These are phyloP conservation scores for Girardia tigrina DNA, from an alignment of 2,888 invertebrate species.

Conservation along the genomic window DNA sequence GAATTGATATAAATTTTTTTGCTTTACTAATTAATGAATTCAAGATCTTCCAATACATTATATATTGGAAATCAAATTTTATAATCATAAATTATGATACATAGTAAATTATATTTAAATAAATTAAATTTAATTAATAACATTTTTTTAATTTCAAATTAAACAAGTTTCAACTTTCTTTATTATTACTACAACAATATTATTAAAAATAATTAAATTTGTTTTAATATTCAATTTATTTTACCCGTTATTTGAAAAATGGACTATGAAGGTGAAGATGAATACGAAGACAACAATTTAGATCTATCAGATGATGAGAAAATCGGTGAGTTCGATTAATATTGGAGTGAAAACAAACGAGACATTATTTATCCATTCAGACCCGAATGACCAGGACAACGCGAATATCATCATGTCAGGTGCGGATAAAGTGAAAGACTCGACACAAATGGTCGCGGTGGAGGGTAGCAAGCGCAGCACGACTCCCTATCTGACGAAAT, in stretches of 20 bases:
- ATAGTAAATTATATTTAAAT: no score
- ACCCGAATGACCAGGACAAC: background rate
- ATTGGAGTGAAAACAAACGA: no score
- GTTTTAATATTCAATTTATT: background rate
- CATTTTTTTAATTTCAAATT: no score
- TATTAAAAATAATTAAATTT: background rate
- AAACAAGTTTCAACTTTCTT: no score
- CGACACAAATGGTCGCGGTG: constrained; percentile 38
- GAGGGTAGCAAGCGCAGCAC: constrained; percentile 67
- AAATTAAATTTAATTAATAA: no score
- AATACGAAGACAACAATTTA: background rate
- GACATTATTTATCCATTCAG: no score
- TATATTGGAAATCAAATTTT: no score
- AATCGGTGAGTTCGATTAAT: background rate
- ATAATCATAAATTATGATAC: no score
- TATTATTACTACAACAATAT: no score
- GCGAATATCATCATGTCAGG: background rate
- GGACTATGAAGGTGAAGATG: constrained; percentile 10
- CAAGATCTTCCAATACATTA: no score
- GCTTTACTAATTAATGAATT: no score
- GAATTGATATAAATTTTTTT: no score
- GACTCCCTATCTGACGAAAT: constrained; percentile 95
- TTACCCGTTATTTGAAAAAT: background rate
- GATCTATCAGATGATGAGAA: constrained; percentile 1
- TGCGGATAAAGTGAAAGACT: background rate